phyloP scores from a whole-genome alignment of 2,113 vertebrate genomes.

The Microtus pennsylvanicus region DNA sequence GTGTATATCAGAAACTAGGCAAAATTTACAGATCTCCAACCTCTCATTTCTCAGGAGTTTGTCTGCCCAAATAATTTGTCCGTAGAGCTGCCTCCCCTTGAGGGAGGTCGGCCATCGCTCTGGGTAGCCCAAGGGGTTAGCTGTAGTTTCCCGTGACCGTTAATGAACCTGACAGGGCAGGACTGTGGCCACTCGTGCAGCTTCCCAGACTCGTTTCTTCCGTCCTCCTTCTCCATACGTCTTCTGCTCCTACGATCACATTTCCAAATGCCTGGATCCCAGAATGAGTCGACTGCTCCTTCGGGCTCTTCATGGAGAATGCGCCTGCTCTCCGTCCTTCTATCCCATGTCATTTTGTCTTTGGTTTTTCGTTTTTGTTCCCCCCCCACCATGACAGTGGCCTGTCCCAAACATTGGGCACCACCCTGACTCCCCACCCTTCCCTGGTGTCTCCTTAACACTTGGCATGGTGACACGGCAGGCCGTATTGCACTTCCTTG shows the following conservation, averaged over 20 bases:
- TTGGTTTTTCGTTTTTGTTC: conserved; percentile 80
- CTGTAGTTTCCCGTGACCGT: not conserved
- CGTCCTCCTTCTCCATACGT: conserved; percentile 21
- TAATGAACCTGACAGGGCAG: not conserved
- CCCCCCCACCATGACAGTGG: not conserved
- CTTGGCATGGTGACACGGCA: conserved; percentile 85
- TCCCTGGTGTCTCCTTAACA: conserved; percentile 79
- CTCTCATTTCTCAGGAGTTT: not conserved
- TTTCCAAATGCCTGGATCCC: conserved; percentile 54
- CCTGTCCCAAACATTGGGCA: conserved; percentile 24
- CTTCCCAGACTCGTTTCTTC: conserved; percentile 25
- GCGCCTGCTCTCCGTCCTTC: conserved; percentile 75
- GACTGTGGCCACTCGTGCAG: conserved; percentile 51
- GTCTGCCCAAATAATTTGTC: not conserved
- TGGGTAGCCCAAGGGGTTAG: not conserved
- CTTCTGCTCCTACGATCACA: conserved; percentile 66
- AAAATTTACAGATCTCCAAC: not conserved
- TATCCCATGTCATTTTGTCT: conserved; percentile 80
- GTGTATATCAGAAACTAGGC: not conserved
- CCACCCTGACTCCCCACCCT: conserved; percentile 57
- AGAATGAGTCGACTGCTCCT: conserved; percentile 69
- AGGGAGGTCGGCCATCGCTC: not conserved
- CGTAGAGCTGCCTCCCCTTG: not conserved
- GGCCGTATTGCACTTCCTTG: conserved; percentile 87
- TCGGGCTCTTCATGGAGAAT: conserved; percentile 74